Evolutionary conservation across 1,140 invertebrate genomes (phyloP), one percentile per base, ranked within the genome.

Genomic region (Nasonia vitripennis): DNA sequence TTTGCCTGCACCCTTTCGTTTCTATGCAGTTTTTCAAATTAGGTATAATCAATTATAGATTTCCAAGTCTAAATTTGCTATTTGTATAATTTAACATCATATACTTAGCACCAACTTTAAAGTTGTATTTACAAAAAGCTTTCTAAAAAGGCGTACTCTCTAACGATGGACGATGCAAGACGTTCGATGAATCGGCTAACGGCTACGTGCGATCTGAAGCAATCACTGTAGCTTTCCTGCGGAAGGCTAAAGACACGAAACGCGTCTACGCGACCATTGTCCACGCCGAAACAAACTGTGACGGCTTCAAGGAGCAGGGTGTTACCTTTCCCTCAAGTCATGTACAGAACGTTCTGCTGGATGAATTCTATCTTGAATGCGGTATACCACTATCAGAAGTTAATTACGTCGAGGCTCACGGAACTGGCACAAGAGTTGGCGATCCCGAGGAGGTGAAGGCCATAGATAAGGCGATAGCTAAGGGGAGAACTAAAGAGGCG

Each of bases 261-360:
- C 92, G 97, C 71, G 93, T 96, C 14, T 97, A 97, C 89, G 95
- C 95, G 6, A 95, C 94, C 85, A 88, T 96, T 37, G 88, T 96
- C 55, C 95, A 96, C 87, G 94, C 94, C 3, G 96, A 95, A 90
- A 95, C 93, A n/a, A 96, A 96, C 89, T 94, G 94, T 87, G 96
- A 96, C 92, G 96, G 96, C 6, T 97, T 96, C 92, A 98, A 98
- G 91, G 95, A 95, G 34, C 95, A 96, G 91, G 96, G 97, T 27
- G 97, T 99, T 83, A 98, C 97, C 0, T 98, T 97, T 91, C 98
- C 98, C 0, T 97, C 96, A 14, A 96, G 96, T 37, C 94, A 95
- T 73, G 94, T 96, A 67, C 98, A 99, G 93, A 95, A 96, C 86
- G 93, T 95, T 84, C 93, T 99, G 2, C 92, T 99, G 0, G 92